Base-by-base conservation (phyloP, 2,888 invertebrate genomes). In the Scrobipalpa atriplicella region DNA sequence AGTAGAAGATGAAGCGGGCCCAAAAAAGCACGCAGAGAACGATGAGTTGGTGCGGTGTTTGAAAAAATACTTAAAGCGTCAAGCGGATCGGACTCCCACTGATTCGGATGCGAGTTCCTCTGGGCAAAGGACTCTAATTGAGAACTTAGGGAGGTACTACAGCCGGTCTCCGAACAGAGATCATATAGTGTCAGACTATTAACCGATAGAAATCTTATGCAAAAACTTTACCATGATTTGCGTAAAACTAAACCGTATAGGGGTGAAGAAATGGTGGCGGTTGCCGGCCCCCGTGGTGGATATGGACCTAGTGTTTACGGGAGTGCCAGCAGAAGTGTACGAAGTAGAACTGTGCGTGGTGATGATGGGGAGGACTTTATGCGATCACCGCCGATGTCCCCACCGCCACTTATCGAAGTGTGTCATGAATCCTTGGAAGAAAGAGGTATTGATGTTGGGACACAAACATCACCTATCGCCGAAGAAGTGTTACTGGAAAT, bases 181-280 rank as follows among this genome's bases (percentile, higher is more conserved):
- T 71, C 94, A 93, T 81, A 95, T 96, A 67, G 95, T 96, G 73
- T 95, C 95, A 65, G 95, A 95, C 76, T 97, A 64, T 86, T 97
- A 65, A 95, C 95, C 10, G 95, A 97, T 82, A 93, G 96, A 75
- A 95, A 94, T 77, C 91, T 96, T 36, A 87, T 97, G 65, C 96
- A 96, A 82, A 95, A 94, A 81, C 88, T 96, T 39, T 96, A 96
- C 79, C 95, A 95, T 79, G 96, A 96, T 77, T 89, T 96, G 73
- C 93, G 96, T 71, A 95, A 95, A 77, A 94, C 96, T 36, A 94
- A 95, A 74, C 90, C 92, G 43, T 93, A 92, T 72, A 82, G 90
- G 66, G 89, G 89, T 66, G 86, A 69, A 82, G 92, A 58, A 84
- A 89, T 70, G 92, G 87, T 68, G 72, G 73, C 64, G 65, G 89